phyloP scores from a whole-genome alignment of 2,797 vertebrate species.

The Etheostoma nigrum region DNA sequence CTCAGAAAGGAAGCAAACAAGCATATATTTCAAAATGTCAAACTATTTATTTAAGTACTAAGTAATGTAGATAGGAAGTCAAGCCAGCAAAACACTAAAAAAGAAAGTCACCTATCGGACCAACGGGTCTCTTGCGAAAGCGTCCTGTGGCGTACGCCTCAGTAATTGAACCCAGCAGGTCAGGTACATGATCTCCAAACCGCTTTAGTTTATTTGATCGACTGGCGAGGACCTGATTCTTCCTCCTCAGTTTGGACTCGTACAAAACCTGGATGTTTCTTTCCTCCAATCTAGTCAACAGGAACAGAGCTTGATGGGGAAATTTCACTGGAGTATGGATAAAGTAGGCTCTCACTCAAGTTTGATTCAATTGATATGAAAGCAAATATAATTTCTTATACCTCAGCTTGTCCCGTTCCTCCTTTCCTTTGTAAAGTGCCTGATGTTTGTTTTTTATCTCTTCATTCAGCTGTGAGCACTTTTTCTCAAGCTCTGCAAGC shows the following conservation, averaged over 20 bases:
- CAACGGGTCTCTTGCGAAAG: slow-evolving; percentile 59
- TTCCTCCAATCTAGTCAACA: slow-evolving; percentile 51
- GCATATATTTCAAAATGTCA: not conserved
- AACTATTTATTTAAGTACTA: not conserved
- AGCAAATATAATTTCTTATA: not conserved
- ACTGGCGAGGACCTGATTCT: slow-evolving; percentile 77
- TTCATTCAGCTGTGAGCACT: slow-evolving; percentile 48
- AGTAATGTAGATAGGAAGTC: not conserved
- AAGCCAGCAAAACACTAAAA: not conserved
- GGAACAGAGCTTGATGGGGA: not conserved
- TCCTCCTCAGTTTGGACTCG: slow-evolving; percentile 75
- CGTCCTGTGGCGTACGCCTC: slow-evolving; percentile 40
- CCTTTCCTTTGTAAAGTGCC: slow-evolving; percentile 63
- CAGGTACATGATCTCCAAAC: slow-evolving; percentile 68
- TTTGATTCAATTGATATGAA: not conserved
- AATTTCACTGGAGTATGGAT: not conserved
- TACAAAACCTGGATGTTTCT: slow-evolving; percentile 49
- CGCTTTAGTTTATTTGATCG: slow-evolving; percentile 78
- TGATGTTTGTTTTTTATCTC: slow-evolving; percentile 74
- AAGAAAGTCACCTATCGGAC: slow-evolving; percentile 62
- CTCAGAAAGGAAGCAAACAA: not conserved
- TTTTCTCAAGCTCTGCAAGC: slow-evolving; percentile 40
- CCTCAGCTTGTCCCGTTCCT: slow-evolving; percentile 65
- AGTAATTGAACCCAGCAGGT: slow-evolving; percentile 43
- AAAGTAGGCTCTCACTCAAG: not conserved